Evolutionary conservation across 2,888 invertebrate species (phyloP).

Genomic region (Criorhina ranunculi): DNA sequence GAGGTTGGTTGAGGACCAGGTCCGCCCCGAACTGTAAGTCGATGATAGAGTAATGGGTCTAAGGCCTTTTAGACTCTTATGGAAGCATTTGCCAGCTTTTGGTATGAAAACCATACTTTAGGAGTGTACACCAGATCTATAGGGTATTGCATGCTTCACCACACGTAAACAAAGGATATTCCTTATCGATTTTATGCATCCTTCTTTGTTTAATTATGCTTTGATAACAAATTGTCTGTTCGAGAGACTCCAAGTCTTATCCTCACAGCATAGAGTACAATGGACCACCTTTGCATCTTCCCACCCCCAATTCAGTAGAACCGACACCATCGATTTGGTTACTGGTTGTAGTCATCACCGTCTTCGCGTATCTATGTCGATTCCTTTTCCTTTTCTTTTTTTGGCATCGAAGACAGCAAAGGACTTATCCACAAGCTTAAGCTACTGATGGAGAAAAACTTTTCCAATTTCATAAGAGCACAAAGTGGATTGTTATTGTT

Average conservation of each 20-base stretch:
- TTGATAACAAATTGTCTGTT: slow-evolving; percentile 15
- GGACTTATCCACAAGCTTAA: slow-evolving; percentile 39
- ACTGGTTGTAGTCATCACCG: too few species aligned
- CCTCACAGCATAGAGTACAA: background rate
- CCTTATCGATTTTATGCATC: background rate
- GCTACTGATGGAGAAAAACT: slow-evolving; percentile 48
- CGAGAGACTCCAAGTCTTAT: slow-evolving; percentile 1
- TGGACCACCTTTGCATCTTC: background rate
- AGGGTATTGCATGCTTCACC: background rate
- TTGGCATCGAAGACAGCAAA: slow-evolving; percentile 19
- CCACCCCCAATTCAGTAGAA: too few species aligned
- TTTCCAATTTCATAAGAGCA: slow-evolving; percentile 51
- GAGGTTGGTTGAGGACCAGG: too few species aligned
- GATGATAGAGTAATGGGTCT: too few species aligned
- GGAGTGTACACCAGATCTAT: too few species aligned
- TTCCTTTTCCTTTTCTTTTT: background rate
- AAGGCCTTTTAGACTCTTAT: too few species aligned
- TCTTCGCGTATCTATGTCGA: too few species aligned
- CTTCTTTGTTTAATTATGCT: slow-evolving; percentile 1
- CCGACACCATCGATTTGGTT: too few species aligned
- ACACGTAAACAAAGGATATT: background rate
- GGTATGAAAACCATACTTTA: too few species aligned
- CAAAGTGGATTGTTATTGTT: slow-evolving; percentile 48
- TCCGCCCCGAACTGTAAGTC: too few species aligned
- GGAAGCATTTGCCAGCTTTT: too few species aligned